Evolutionary conservation across 2,797 vertebrate species (phyloP), one percentile per base, ranked within the genome.

Genomic region (Otus scops): DNA sequence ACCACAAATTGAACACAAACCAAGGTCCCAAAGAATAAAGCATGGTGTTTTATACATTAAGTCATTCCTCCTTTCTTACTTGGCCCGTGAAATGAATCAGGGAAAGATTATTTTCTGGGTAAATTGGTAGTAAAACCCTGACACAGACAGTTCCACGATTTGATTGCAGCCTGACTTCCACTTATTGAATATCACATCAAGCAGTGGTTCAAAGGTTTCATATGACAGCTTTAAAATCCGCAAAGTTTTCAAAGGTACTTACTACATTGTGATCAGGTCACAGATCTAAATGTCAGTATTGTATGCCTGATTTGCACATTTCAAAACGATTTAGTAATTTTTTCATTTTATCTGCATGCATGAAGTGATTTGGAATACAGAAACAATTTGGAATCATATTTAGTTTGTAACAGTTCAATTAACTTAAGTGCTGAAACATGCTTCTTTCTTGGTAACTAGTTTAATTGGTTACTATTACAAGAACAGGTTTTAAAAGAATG

Each of bases 361-460:
- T 97, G 97, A 98, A 97, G 89, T 95, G 88, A 87, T 96, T 96
- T 97, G 94, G 95, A 97, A 98, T 97, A 97, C 95, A 94, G 93
- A 97, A 97, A 97, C 97, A 95, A 98, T 97, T 97, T 97, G 95
- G 96, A 97, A 97, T 98, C 97, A 97, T 98, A 98, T 97, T 98
- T 98, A 94, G 97, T 98, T 97, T 97, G 97, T 96, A 98, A 98
- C 98, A 97, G 97, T 98, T 98, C 98, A 97, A 98, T 98, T 98
- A 98, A 97, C 95, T 96, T 97, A 98, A 97, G 97, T 98, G 95
- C 97, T 96, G 95, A 97, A 98, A 98, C 97, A 98, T 97, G 97
- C 97, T 97, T 95, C 97, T 95, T 95, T 97, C 92, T 79, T 97
- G 92, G 97, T 88, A 95, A 97, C 96, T 97, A 95, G 92, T 97